These are phyloP conservation scores for Pheosia tremula DNA, from an alignment of 2,888 invertebrate genomes.

Conservation along the genomic window DNA sequence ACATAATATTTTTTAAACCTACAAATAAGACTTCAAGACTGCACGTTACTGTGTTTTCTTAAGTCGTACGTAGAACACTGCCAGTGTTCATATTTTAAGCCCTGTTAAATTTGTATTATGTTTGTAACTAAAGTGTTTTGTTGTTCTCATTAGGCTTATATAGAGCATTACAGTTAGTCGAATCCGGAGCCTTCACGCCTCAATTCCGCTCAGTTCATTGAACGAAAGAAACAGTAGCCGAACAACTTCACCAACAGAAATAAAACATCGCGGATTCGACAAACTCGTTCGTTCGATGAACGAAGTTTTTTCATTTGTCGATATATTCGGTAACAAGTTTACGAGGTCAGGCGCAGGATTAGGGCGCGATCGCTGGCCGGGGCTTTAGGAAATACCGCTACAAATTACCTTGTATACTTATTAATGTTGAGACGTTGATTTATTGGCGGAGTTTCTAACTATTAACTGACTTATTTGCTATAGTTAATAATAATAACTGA, in stretches of 20 bases:
- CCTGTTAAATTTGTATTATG: too few relatives aligned
- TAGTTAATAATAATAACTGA: neutral
- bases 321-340: slow-evolving; percentile 8
- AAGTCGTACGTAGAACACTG: too few relatives aligned
- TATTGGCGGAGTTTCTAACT: neutral
- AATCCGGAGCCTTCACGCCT: neutral
- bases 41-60: too few relatives aligned
- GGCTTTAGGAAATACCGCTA: neutral
- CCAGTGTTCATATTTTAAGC: too few relatives aligned
- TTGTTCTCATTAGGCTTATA: too few relatives aligned
- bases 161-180: too few relatives aligned
- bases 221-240: neutral
- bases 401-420: slow-evolving; percentile 1
- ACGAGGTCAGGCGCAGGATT: slow-evolving; percentile 2
- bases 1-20: too few relatives aligned
- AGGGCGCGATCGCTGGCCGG: neutral
- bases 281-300: slow-evolving; percentile 3
- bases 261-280: slow-evolving; percentile 6
- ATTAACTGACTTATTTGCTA: neutral
- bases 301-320: slow-evolving; percentile 20
- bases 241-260: slow-evolving; percentile 9
- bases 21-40: too few relatives aligned
- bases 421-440: neutral
- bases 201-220: neutral
- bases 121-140: too few relatives aligned